Evolutionary conservation across 2,797 vertebrate genomes (phyloP).

Genomic region (Meriones psammophilus): DNA sequence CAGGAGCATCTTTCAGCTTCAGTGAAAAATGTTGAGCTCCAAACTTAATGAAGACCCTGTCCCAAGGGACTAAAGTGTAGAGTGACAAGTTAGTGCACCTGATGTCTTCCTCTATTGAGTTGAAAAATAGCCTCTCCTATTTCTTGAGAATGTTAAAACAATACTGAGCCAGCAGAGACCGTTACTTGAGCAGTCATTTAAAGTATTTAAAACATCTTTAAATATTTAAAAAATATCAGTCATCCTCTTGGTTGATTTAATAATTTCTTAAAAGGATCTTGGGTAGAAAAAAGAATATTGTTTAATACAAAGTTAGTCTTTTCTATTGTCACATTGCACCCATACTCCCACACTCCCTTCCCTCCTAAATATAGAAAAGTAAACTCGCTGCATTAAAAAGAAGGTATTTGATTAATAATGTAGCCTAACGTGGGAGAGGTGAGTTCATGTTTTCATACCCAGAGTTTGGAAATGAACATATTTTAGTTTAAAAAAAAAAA

Average conservation of each 20-base stretch:
- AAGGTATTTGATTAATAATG: conserved; percentile 11
- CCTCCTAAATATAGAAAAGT: conserved; percentile 28
- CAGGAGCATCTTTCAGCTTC: not conserved
- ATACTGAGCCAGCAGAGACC: not conserved
- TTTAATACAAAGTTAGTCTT: conserved; percentile 31
- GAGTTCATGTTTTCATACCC: conserved; percentile 3
- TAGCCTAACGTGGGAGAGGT: conserved; percentile 9
- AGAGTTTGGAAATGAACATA: conserved; percentile 56
- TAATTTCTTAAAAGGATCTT: conserved; percentile 59
- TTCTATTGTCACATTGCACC: conserved; percentile 15
- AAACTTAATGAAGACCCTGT: too few relatives aligned
- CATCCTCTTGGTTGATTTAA: conserved; percentile 31
- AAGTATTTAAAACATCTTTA: not conserved
- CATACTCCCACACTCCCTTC: not conserved
- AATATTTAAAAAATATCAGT: not conserved
- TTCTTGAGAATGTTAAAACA: not conserved
- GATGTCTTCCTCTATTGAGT: not conserved
- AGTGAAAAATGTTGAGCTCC: not conserved
- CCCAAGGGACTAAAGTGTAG: not conserved
- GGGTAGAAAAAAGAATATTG: conserved; percentile 28
- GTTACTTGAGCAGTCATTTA: not conserved
- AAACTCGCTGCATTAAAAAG: conserved; percentile 27
- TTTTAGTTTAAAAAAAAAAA: not conserved
- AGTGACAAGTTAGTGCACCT: not conserved
- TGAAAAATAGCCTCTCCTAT: not conserved